These are phyloP conservation scores for Agonopterix subpropinquella DNA, from an alignment of 2,888 invertebrate genomes.

Conservation along the genomic window DNA sequence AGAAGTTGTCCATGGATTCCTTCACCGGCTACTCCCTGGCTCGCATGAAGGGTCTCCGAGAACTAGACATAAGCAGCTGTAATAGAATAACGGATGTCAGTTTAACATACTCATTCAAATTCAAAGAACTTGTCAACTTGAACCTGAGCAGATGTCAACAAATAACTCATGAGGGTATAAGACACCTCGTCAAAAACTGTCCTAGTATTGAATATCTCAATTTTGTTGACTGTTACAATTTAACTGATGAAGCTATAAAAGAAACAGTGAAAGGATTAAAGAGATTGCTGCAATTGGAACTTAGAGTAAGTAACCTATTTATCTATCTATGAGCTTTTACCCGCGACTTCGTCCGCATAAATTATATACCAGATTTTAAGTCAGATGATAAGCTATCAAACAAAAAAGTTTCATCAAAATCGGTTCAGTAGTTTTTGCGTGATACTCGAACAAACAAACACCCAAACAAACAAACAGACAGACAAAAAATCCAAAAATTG, in stretches of 20 bases:
- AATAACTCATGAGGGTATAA: slow-evolving; percentile 79
- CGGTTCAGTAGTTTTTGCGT: no score
- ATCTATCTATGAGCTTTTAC: no score
- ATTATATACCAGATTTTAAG: no score
- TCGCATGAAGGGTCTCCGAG: slow-evolving; percentile 68
- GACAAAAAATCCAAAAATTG: no score
- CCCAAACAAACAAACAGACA: no score
- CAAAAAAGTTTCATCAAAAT: no score
- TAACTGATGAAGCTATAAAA: slow-evolving; percentile 77
- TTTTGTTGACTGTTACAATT: slow-evolving; percentile 79
- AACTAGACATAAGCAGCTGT: slow-evolving; percentile 80
- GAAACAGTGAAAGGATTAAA: slow-evolving; percentile 50
- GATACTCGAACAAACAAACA: no score
- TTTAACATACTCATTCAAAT: slow-evolving; percentile 79
- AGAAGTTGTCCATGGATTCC: slow-evolving; percentile 58
- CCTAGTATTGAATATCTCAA: slow-evolving; percentile 81
- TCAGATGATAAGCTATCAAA: no score
- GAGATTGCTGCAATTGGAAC: slow-evolving; percentile 73
- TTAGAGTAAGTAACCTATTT: slow-evolving; percentile 60
- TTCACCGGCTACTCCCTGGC: slow-evolving; percentile 71
- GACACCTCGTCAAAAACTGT: slow-evolving; percentile 78
- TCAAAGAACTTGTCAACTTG: slow-evolving; percentile 77
- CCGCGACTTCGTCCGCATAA: no score
- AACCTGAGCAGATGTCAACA: slow-evolving; percentile 82
- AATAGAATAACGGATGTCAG: slow-evolving; percentile 84